Conservation (phyloP, 1,140 invertebrate genomes). For the Drosophila melanica region DNA sequence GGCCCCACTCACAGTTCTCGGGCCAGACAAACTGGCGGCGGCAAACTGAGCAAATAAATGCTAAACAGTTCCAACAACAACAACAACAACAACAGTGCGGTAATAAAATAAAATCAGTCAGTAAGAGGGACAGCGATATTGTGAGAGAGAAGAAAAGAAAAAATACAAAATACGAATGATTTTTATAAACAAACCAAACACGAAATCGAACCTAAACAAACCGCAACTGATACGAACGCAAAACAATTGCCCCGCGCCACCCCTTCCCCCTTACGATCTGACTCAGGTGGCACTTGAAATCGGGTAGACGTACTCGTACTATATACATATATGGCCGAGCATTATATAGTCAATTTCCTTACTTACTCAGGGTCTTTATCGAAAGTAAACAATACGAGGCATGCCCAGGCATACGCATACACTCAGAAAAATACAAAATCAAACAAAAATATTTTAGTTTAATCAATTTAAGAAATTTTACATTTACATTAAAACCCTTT, state of each 20-base stretch:
- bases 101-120: constrained; percentile 69
- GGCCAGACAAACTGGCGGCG: constrained; percentile 74
- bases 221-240: constrained; percentile 58
- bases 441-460: no score
- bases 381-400: constrained; percentile 63
- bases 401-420: constrained; percentile 9
- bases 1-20: background rate
- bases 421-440: no score
- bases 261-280: background rate
- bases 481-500: no score
- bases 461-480: no score
- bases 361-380: constrained; percentile 59
- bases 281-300: constrained; percentile 70
- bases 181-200: constrained; percentile 72
- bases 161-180: constrained; percentile 31
- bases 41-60: constrained; percentile 72
- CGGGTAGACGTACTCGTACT: constrained; percentile 19
- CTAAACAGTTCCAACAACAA: constrained; percentile 62
- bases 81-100: constrained; percentile 50
- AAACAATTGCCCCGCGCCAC: background rate
- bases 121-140: background rate
- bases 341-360: constrained; percentile 72
- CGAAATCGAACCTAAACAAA: constrained; percentile 78
- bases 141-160: background rate
- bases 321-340: constrained; percentile 30